phyloP scores from a whole-genome alignment of 2,113 vertebrate genomes.

The Polyodon spathula region DNA sequence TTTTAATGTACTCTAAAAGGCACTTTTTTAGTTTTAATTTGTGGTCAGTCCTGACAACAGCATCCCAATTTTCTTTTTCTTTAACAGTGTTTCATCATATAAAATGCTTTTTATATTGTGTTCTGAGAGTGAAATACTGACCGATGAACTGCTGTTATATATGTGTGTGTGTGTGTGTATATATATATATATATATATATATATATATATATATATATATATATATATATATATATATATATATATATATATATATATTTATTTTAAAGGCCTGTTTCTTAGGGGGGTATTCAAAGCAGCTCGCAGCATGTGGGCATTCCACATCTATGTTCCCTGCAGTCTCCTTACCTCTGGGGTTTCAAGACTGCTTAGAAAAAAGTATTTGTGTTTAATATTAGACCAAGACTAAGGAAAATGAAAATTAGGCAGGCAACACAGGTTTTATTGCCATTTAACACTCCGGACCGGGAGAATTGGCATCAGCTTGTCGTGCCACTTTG shows the following conservation, averaged over 20 bases:
- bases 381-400: slow-evolving; percentile 5
- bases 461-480: not conserved
- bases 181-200: too few relatives aligned
- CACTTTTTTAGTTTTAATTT: not conserved
- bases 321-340: not conserved
- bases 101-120: too few relatives aligned
- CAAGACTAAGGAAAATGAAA: slow-evolving; percentile 11
- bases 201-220: too few relatives aligned
- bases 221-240: too few relatives aligned
- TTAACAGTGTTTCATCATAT: too few relatives aligned
- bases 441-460: not conserved
- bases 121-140: too few relatives aligned
- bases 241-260: too few relatives aligned
- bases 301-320: not conserved
- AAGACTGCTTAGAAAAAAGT: not conserved
- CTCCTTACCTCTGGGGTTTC: not conserved
- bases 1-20: not conserved
- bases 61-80: slow-evolving; percentile 6
- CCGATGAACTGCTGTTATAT: too few relatives aligned
- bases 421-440: not conserved
- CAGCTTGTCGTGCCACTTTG: slow-evolving; percentile 25
- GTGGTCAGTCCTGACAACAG: not conserved
- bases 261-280: slow-evolving; percentile 6
- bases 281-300: not conserved
- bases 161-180: too few relatives aligned